phyloP scores from a whole-genome alignment of 2,888 invertebrate species.

The Synergus itoensis region DNA sequence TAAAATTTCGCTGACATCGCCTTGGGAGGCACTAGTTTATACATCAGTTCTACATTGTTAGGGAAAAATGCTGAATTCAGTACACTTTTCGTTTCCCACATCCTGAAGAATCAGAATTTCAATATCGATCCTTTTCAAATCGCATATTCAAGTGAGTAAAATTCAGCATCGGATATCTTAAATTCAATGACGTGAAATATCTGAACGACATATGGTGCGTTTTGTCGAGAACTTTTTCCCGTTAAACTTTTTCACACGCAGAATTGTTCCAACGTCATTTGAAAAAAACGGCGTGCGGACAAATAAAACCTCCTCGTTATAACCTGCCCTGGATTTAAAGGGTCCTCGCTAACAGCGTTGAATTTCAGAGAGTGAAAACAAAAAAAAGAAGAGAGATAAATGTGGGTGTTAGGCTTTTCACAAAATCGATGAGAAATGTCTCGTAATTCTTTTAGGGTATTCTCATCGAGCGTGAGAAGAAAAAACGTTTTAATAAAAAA shows the following conservation, averaged over 20 bases:
- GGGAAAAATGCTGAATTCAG: background rate
- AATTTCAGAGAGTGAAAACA: constrained; percentile 18
- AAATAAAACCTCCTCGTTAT: constrained; percentile 38
- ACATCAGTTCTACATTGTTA: background rate
- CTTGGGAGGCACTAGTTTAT: background rate
- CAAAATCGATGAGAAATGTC: background rate
- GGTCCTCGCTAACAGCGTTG: background rate
- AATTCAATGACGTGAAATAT: constrained; percentile 28
- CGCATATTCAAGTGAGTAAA: constrained; percentile 7
- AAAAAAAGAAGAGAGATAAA: constrained; percentile 11
- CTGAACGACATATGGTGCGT: constrained; percentile 28
- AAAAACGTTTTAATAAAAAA: background rate
- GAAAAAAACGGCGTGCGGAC: constrained; percentile 13
- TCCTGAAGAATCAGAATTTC: background rate
- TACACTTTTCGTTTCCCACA: background rate
- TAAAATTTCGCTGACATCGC: background rate
- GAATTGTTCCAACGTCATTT: constrained; percentile 34
- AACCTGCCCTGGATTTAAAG: constrained; percentile 17
- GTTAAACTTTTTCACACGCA: constrained; percentile 12
- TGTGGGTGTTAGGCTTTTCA: background rate
- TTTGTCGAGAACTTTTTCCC: constrained; percentile 24
- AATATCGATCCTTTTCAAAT: constrained; percentile 11
- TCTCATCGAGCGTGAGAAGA: background rate
- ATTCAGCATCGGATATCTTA: constrained; percentile 16
- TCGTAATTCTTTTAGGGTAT: background rate